These are phyloP conservation scores for Anhinga anhinga DNA, from an alignment of 2,113 vertebrate genomes.

Conservation along the genomic window DNA sequence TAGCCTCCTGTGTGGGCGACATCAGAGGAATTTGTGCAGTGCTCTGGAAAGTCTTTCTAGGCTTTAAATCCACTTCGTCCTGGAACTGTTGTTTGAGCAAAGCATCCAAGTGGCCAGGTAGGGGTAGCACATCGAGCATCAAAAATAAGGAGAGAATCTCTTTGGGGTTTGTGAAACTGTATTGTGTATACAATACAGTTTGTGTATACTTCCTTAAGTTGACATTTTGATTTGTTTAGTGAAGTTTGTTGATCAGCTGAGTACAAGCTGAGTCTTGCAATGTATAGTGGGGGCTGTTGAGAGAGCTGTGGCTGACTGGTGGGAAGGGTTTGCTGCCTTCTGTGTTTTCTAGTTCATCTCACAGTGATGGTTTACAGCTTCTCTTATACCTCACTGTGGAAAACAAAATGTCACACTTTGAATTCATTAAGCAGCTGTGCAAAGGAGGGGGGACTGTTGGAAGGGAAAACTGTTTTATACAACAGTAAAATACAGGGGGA, in stretches of 20 bases:
- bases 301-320: background rate
- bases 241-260: background rate
- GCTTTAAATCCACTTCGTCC: background rate
- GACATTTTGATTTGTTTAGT: background rate
- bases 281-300: background rate
- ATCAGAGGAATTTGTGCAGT: background rate
- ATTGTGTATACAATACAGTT: background rate
- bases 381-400: background rate
- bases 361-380: background rate
- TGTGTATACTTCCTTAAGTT: background rate
- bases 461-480: background rate
- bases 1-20: background rate
- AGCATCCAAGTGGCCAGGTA: background rate
- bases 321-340: background rate
- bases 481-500: background rate
- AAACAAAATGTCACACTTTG: constrained; percentile 30
- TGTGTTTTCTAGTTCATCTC: constrained; percentile 12
- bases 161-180: background rate
- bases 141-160: background rate
- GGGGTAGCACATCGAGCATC: background rate
- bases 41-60: background rate
- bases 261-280: background rate
- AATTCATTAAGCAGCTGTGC: constrained; percentile 14
- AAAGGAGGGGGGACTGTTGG: background rate
- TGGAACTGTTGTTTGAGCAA: background rate